phyloP scores from a whole-genome alignment of 2,113 vertebrate species.

The Atlantisia rogersi region DNA sequence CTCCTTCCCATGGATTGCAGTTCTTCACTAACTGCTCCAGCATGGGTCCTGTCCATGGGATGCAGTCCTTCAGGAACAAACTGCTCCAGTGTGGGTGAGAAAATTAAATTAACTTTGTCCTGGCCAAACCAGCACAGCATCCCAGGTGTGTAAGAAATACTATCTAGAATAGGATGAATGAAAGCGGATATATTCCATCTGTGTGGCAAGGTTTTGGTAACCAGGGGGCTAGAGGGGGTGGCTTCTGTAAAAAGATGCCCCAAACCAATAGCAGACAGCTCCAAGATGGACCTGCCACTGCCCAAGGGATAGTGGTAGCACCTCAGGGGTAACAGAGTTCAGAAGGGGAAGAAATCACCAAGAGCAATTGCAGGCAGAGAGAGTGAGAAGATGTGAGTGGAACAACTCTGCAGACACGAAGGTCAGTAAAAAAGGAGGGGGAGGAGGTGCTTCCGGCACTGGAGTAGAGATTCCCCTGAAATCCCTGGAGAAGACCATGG shows the following conservation, averaged over 20 bases:
- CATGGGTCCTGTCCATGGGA: accelerated
- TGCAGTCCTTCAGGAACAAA: neutral
- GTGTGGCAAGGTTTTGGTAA: neutral
- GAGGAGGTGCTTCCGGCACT: neutral
- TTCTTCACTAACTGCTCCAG: neutral
- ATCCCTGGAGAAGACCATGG: neutral
- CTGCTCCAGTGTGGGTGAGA: neutral
- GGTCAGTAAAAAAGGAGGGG: neutral
- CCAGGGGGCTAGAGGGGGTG: accelerated
- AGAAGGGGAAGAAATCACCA: neutral
- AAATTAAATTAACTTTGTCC: neutral
- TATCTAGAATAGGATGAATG: neutral
- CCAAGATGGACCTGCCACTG: accelerated
- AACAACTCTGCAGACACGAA: neutral
- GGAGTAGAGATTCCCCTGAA: neutral
- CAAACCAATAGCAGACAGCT: accelerated
- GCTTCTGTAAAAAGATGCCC: neutral
- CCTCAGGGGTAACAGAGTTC: neutral
- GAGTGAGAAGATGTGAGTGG: neutral
- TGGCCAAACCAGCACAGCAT: neutral
- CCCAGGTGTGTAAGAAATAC: neutral
- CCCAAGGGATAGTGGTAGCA: accelerated
- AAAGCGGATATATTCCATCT: neutral
- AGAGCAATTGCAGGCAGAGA: too few relatives aligned
- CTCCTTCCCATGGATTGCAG: neutral